Percentiles rank a stretch among this genome's conserved stretches.
These are phyloP conservation scores for Allygus modestus DNA, from an alignment of 2,888 invertebrate genomes.

Conservation along the genomic window DNA sequence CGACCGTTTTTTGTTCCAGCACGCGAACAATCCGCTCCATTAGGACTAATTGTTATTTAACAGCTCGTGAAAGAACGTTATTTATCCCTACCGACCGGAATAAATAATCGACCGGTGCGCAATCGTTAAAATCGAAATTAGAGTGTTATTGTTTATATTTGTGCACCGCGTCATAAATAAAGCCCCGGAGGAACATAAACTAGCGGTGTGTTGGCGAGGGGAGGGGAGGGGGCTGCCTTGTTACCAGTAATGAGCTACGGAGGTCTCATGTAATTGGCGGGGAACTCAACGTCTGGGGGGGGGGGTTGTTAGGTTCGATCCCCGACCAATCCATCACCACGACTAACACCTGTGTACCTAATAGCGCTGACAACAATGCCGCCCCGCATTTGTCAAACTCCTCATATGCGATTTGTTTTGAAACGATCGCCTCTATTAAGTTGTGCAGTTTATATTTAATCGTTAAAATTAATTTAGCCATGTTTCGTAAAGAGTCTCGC, in stretches of 20 bases:
- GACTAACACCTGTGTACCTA: constrained; percentile 55
- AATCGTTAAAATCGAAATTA: constrained; percentile 58
- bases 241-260: constrained; percentile 44
- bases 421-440: neutral
- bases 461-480: too few relatives aligned
- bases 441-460: too few relatives aligned
- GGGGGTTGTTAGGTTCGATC: constrained; percentile 53
- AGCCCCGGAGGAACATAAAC: constrained; percentile 53
- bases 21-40: constrained; percentile 22
- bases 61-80: constrained; percentile 29
- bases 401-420: neutral
- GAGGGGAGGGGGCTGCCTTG: neutral
- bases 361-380: constrained; percentile 33
- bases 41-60: constrained; percentile 48
- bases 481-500: too few relatives aligned
- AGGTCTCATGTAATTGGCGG: constrained; percentile 37
- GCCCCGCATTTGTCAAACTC: constrained; percentile 15
- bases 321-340: constrained; percentile 57
- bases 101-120: constrained; percentile 24
- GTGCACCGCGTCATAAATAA: constrained; percentile 55
- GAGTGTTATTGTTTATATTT: constrained; percentile 61
- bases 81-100: constrained; percentile 2
- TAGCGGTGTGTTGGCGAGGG: neutral
- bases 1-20: neutral
- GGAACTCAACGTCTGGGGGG: constrained; percentile 14